Evolutionary conservation across 92 coral and sea anemone species (phyloP).

Genomic region (Nematostella vectensis): DNA sequence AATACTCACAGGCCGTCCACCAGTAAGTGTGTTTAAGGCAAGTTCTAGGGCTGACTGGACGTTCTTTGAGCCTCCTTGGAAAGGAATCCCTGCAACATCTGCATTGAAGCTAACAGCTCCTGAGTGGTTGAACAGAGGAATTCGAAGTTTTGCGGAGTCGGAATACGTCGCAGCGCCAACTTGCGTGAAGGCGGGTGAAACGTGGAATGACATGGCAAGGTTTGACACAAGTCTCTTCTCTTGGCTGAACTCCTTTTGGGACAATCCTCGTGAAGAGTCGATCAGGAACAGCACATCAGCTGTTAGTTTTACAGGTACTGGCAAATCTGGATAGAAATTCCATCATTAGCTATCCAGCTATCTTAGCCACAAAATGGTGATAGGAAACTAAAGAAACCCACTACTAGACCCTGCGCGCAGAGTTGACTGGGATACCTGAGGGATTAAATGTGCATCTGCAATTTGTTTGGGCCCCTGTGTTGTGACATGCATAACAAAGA

Average conservation of each 20-base stretch:
- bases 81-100: constrained; percentile 50
- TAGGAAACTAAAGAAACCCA: no score
- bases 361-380: no score
- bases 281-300: constrained; percentile 68
- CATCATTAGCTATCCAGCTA: no score
- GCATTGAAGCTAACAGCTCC: constrained; percentile 36
- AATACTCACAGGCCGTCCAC: constrained; percentile 29
- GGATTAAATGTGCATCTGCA: no score
- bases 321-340: constrained; percentile 23
- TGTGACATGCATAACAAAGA: no score
- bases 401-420: no score
- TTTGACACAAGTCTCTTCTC: constrained; percentile 49
- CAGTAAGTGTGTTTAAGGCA: constrained; percentile 58
- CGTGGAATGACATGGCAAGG: constrained; percentile 34
- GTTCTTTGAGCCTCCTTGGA: constrained; percentile 46
- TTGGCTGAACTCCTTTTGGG: constrained; percentile 38
- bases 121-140: constrained; percentile 38
- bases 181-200: constrained; percentile 57
- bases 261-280: constrained; percentile 71
- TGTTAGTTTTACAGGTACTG: constrained; percentile 48
- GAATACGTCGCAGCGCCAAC: constrained; percentile 67
- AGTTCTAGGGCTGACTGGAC: constrained; percentile 48
- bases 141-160: constrained; percentile 42
- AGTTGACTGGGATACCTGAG: no score
- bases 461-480: no score